Percentiles rank a stretch among this genome's conserved stretches.
Conservation (phyloP, 2,797 vertebrate genomes). For the Hypotaenidia okinawae region DNA sequence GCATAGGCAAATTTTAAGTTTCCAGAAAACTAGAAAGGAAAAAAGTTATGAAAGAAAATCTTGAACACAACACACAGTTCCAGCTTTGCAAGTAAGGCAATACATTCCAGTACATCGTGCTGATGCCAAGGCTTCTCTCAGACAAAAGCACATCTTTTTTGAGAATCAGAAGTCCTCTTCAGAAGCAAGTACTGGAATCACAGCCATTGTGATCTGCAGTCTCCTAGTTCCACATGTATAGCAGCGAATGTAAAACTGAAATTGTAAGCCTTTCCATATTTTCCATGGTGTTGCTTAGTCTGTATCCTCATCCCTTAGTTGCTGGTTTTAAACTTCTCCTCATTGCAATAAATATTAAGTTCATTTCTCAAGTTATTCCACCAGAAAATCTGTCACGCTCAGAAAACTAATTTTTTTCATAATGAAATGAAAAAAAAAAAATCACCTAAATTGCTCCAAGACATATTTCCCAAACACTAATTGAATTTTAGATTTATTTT, state of each 20-base stretch:
- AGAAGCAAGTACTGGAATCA: not conserved
- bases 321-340: not conserved
- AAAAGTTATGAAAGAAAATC: not conserved
- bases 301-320: not conserved
- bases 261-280: not conserved
- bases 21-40: not conserved
- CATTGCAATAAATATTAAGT: not conserved
- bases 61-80: not conserved
- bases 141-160: slow-evolving; percentile 24
- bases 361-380: not conserved
- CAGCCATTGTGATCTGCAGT: not conserved
- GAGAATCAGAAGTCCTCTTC: not conserved
- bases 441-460: not conserved
- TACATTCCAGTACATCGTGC: not conserved
- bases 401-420: not conserved
- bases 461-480: not conserved
- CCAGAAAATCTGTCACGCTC: not conserved
- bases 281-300: not conserved
- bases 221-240: not conserved
- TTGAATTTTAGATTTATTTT: not conserved
- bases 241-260: not conserved
- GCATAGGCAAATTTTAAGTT: not conserved
- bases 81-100: not conserved
- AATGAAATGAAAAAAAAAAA: not conserved
- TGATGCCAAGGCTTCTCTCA: slow-evolving; percentile 10